Percentiles rank a stretch among this genome's conserved stretches.
These are phyloP conservation scores for Falco concolor DNA, from an alignment of 2,797 vertebrate species.

Conservation along the genomic window DNA sequence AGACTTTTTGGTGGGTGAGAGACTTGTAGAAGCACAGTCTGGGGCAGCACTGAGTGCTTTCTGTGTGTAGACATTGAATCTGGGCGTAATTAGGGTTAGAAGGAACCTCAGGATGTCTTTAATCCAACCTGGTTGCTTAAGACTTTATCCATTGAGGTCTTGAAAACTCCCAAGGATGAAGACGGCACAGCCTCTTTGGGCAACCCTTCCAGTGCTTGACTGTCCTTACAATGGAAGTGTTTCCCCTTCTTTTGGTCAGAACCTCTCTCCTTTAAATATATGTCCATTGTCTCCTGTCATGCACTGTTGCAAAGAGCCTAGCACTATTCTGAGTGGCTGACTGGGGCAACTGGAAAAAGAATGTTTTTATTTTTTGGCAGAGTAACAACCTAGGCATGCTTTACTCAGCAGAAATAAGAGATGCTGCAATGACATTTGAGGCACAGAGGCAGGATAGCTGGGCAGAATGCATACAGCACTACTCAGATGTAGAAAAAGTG, in stretches of 20 bases:
- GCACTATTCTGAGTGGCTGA: rapidly evolving
- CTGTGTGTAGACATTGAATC: background rate
- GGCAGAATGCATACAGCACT: background rate
- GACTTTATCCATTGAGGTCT: background rate
- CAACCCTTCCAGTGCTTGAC: background rate
- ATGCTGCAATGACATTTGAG: background rate
- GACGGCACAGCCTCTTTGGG: background rate
- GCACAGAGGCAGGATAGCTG: background rate
- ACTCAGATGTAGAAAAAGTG: background rate
- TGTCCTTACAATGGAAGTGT: background rate
- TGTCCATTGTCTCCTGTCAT: rapidly evolving
- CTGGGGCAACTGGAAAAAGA: background rate
- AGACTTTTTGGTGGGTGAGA: background rate
- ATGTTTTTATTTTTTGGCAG: background rate
- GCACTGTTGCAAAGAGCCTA: background rate
- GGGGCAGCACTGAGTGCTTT: background rate
- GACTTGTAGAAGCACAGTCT: background rate
- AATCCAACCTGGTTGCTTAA: background rate
- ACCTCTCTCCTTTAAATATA: background rate
- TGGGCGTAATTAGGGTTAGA: background rate
- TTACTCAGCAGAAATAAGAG: background rate
- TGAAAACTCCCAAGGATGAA: background rate
- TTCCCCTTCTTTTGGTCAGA: background rate
- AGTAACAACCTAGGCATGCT: background rate
- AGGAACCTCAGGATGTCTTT: background rate